Percentiles rank a stretch among this genome's conserved stretches.
Conservation (phyloP, 2,888 invertebrate species). For the Gnatocerus cornutus region DNA sequence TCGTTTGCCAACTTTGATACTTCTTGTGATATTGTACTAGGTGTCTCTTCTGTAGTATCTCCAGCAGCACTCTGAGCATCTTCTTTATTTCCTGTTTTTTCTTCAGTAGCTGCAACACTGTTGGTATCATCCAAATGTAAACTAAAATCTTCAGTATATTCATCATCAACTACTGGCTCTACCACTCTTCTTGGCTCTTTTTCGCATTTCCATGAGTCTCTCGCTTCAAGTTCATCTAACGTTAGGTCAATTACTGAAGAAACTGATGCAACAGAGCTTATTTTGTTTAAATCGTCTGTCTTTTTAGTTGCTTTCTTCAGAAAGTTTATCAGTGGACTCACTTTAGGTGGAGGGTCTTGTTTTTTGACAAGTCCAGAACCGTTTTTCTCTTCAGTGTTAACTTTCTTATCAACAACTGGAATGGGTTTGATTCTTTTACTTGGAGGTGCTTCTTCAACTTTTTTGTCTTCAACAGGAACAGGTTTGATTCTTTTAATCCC, state of each 20-base stretch:
- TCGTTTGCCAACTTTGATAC: not conserved
- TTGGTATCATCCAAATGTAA: slow-evolving; percentile 57
- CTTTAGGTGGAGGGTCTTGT: slow-evolving; percentile 21
- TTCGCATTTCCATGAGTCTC: slow-evolving; percentile 59
- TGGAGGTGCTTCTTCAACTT: not conserved
- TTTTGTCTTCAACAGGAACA: slow-evolving; percentile 38
- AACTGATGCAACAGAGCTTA: slow-evolving; percentile 29
- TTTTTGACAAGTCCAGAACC: not conserved
- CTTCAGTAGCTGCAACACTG: slow-evolving; percentile 1
- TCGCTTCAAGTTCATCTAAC: slow-evolving; percentile 56
- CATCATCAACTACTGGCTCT: slow-evolving; percentile 43
- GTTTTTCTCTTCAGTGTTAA: slow-evolving; percentile 4
- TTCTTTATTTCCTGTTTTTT: not conserved
- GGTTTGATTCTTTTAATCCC: slow-evolving; percentile 45
- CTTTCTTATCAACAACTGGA: slow-evolving; percentile 29
- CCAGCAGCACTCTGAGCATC: too few species aligned
- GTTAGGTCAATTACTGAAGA: slow-evolving; percentile 45
- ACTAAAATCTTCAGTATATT: slow-evolving; percentile 60
- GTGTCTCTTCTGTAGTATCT: too few species aligned
- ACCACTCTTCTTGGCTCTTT: slow-evolving; percentile 4
- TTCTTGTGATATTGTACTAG: not conserved
- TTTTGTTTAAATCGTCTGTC: slow-evolving; percentile 28
- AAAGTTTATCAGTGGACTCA: slow-evolving; percentile 42
- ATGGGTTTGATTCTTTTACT: slow-evolving; percentile 47
- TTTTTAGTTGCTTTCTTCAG: slow-evolving; percentile 39